Evolutionary conservation across 2,888 invertebrate species (phyloP).

Genomic region (Volucella inanis): DNA sequence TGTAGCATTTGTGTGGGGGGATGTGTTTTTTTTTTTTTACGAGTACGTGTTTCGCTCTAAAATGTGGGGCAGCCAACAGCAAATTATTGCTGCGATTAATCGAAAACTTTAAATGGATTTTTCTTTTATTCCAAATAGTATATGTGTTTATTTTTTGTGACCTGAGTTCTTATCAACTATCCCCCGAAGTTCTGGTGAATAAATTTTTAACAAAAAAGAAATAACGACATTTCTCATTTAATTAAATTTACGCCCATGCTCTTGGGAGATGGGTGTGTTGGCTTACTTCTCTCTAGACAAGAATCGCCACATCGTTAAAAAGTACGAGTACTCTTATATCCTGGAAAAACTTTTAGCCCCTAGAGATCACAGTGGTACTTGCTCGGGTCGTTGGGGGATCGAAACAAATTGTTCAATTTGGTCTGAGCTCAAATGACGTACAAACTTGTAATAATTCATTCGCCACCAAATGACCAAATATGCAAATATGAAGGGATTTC

Average conservation of each 20-base stretch:
- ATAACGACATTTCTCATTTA: constrained; percentile 1
- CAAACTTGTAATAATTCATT: neutral
- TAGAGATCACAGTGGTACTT: neutral
- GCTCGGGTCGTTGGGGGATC: constrained; percentile 5
- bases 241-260: neutral
- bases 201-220: neutral
- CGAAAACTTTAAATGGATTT: no score
- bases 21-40: no score
- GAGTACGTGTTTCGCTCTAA: no score
- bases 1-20: no score
- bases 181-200: neutral
- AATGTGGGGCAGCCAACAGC: no score
- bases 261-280: neutral
- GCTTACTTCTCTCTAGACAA: neutral
- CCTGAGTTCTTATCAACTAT: neutral
- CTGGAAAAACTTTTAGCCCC: neutral
- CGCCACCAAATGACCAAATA: constrained; percentile 53
- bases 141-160: no score
- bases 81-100: no score
- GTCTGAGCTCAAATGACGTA: neutral
- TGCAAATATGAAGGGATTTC: constrained; percentile 28
- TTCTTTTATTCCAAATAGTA: no score
- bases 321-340: no score
- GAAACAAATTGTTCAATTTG: constrained; percentile 34
- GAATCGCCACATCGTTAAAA: neutral